These are phyloP conservation scores for Dissostichus mawsoni DNA, from an alignment of 2,113 vertebrate genomes.

Conservation along the genomic window DNA sequence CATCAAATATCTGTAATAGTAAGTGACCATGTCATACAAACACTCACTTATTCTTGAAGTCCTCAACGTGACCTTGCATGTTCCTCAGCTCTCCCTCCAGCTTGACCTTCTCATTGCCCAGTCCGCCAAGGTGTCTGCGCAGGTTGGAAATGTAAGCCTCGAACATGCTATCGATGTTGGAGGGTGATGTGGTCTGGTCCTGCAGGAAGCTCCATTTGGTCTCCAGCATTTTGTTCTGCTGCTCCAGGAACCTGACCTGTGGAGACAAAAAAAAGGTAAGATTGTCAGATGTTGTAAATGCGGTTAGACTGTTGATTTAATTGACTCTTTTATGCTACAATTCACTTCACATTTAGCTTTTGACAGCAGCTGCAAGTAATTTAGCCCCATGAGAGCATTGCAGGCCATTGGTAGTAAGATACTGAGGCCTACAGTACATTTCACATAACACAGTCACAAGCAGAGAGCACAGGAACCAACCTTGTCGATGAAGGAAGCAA, in stretches of 20 bases:
- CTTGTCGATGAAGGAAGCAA: too few relatives aligned
- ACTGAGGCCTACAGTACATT: too few relatives aligned
- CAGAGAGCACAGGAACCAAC: too few relatives aligned
- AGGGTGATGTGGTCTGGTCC: slow-evolving; percentile 86
- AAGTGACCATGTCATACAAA: neutral
- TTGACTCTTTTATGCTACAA: too few relatives aligned
- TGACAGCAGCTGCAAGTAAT: neutral
- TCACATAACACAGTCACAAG: too few relatives aligned
- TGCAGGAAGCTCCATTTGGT: slow-evolving; percentile 96
- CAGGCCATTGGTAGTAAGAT: too few relatives aligned
- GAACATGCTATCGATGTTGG: slow-evolving; percentile 89
- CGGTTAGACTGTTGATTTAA: too few relatives aligned
- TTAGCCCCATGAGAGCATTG: too few relatives aligned
- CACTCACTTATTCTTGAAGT: slow-evolving; percentile 94
- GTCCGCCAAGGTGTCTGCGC: slow-evolving; percentile 87
- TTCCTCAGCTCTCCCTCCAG: slow-evolving; percentile 91
- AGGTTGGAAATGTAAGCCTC: slow-evolving; percentile 90
- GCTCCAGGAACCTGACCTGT: slow-evolving; percentile 96
- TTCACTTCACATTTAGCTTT: neutral
- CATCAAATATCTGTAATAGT: neutral
- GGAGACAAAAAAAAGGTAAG: slow-evolving; percentile 15
- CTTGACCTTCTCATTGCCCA: slow-evolving; percentile 88
- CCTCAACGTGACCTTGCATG: slow-evolving; percentile 92
- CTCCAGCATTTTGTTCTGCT: slow-evolving; percentile 98
- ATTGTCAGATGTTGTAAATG: neutral